Conservation (phyloP, 2,797 vertebrate genomes). For the Philypnodon macrostomus region DNA sequence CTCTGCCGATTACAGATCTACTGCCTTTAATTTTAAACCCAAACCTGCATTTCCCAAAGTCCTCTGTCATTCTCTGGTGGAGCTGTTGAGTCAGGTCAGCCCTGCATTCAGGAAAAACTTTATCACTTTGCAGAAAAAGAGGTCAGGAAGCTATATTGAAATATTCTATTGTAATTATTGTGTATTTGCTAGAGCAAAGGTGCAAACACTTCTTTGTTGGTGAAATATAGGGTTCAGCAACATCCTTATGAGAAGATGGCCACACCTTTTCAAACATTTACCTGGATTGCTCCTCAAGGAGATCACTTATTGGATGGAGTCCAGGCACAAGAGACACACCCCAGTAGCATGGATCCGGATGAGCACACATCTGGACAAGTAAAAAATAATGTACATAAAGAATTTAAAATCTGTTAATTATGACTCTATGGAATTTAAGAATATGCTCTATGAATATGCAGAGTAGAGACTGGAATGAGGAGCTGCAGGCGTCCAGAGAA, state of each 20-base stretch:
- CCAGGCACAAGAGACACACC: constrained; percentile 86
- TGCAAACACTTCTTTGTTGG: neutral
- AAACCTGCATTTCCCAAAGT: constrained; percentile 90
- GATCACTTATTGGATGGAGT: constrained; percentile 91
- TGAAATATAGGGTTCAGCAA: constrained; percentile 79
- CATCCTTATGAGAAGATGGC: constrained; percentile 92
- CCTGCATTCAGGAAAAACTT: constrained; percentile 94
- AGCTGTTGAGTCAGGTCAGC: constrained; percentile 92
- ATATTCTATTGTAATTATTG: too few species aligned
- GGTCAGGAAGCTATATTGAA: constrained; percentile 72
- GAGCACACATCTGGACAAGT: constrained; percentile 93
- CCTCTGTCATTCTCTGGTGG: constrained; percentile 92
- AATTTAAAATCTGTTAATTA: neutral
- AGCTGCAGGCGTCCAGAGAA: constrained; percentile 90
- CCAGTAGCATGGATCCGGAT: constrained; percentile 86
- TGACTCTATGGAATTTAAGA: too few species aligned
- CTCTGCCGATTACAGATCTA: constrained; percentile 78
- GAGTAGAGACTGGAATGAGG: constrained; percentile 97
- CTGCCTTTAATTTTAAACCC: constrained; percentile 91
- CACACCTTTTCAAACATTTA: constrained; percentile 91
- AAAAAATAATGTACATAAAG: too few species aligned
- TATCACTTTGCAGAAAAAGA: constrained; percentile 86
- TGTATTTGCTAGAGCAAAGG: too few species aligned
- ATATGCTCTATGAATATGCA: too few species aligned
- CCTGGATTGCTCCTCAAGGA: constrained; percentile 86